A percentile compares a stretch with the other conserved stretches of the same genome.
Conservation (phyloP, 2,113 vertebrate genomes). For the Australoheros scitulus region DNA sequence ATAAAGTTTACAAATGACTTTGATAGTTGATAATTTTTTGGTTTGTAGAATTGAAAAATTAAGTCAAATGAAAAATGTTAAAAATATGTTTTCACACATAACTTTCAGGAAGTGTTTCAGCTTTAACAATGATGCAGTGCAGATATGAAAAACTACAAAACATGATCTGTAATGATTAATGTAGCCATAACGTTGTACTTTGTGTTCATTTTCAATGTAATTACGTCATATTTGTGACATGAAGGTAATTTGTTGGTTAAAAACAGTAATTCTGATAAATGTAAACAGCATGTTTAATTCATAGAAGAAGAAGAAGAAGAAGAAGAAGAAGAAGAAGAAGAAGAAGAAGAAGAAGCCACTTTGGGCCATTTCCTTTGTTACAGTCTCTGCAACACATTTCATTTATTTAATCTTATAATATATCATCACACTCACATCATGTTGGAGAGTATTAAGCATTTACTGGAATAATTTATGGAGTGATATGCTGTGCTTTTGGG, state of each 20-base stretch:
- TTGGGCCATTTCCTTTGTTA: too few relatives aligned
- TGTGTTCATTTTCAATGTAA: too few relatives aligned
- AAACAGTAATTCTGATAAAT: background rate
- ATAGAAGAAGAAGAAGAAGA: too few relatives aligned
- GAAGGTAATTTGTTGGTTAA: too few relatives aligned
- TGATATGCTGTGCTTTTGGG: background rate
- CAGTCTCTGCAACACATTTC: background rate
- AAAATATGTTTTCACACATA: background rate
- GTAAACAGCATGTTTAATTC: background rate
- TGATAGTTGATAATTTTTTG: accelerated
- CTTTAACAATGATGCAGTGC: too few relatives aligned
- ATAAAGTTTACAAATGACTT: background rate
- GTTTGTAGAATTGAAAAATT: background rate
- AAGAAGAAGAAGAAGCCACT: too few relatives aligned
- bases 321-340: too few relatives aligned
- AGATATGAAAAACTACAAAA: too few relatives aligned
- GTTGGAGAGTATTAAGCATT: background rate
- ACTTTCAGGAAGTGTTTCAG: background rate
- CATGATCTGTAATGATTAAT: too few relatives aligned
- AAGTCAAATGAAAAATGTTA: accelerated
- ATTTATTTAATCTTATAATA: background rate
- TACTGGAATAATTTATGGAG: too few relatives aligned
- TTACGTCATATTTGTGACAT: too few relatives aligned
- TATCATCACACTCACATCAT: background rate
- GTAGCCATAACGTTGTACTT: too few relatives aligned